phyloP scores from a whole-genome alignment of 2,888 invertebrate species.

The Perizoma flavofasciatum region DNA sequence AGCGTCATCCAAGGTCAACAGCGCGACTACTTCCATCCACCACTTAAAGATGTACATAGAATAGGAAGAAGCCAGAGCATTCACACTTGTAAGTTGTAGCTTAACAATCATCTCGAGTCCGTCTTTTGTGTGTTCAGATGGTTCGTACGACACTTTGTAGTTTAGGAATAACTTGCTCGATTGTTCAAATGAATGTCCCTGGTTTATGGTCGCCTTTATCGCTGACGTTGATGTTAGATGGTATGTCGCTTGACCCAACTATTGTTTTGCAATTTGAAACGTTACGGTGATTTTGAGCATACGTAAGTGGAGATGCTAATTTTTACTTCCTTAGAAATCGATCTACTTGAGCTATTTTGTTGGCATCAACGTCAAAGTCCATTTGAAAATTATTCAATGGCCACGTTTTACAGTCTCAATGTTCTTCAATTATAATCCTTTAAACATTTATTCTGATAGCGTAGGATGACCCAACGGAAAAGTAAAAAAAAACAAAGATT shows the following conservation, averaged over 20 bases:
- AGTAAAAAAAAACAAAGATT: no score
- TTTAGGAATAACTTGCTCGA: not conserved
- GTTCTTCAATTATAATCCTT: no score
- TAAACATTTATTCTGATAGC: no score
- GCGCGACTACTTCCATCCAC: conserved; percentile 64
- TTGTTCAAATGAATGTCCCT: not conserved
- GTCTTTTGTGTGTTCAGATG: no score
- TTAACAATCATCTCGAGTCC: no score
- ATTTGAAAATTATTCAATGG: no score
- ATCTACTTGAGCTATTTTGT: conserved; percentile 16
- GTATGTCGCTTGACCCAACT: conserved; percentile 12
- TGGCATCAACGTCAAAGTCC: not conserved
- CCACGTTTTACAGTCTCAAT: no score
- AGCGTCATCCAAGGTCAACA: conserved; percentile 75
- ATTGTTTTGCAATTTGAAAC: conserved; percentile 68
- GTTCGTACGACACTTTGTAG: not conserved
- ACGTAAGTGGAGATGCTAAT: conserved; percentile 33
- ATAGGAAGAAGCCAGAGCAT: conserved; percentile 37
- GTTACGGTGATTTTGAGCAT: conserved; percentile 54
- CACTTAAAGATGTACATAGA: conserved; percentile 43
- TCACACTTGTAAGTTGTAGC: conserved; percentile 2
- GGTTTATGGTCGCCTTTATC: conserved; percentile 1
- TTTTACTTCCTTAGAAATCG: conserved; percentile 35
- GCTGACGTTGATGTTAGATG: no score
- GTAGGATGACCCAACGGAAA: no score